Base-by-base conservation (phyloP, 2,113 vertebrate species). In the Xyrauchen texanus region DNA sequence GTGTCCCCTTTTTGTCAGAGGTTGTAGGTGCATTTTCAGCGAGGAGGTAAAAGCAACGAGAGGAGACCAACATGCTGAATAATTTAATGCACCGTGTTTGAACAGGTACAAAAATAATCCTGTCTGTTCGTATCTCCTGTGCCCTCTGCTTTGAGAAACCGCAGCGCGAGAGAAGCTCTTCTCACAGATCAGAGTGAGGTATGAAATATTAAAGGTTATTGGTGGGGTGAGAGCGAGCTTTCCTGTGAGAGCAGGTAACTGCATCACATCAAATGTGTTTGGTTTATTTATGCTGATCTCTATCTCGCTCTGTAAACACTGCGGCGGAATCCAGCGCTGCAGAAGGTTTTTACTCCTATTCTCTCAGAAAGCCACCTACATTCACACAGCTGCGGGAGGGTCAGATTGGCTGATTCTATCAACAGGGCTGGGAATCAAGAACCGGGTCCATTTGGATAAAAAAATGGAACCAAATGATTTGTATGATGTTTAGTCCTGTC, bases 81-180 rank as follows among this genome's bases (percentile, higher is more conserved):
- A 96, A 96, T 97, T 96, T 90, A 98, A 11, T 76, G 72, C 78
- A 86, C 90, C 92, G 91, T 94, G 93, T 95, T 95, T 95, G 93
- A 93, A 94, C 96, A 98, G 96, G 96, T 98, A 96, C 95, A 90
- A 86, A 93, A 94, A 93, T 95, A 93, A 93, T 92, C 93, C 85
- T 82, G 85, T 78, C 75, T 78, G 79, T 71, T 66, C 74, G 2
- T 46, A 77, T 15, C 76, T 72, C 77, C 42, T 68, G n/a, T 76
- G 51, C 78, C 21, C 47, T 65, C 79, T 71, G 91, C 91, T 89
- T 87, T 85, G 85, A 89, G 89, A 88, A 89, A 87, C 82, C 92
- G 90, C 89, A 34, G 21, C 89, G 89, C 81, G 88, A 72, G 55
- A 72, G 88, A 88, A 88, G 83, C 92, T 91, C 89, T 90, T 34